Evolutionary conservation across 2,888 invertebrate species (phyloP), one percentile per base, ranked within the genome.

Genomic region (Thymelicus lineola): DNA sequence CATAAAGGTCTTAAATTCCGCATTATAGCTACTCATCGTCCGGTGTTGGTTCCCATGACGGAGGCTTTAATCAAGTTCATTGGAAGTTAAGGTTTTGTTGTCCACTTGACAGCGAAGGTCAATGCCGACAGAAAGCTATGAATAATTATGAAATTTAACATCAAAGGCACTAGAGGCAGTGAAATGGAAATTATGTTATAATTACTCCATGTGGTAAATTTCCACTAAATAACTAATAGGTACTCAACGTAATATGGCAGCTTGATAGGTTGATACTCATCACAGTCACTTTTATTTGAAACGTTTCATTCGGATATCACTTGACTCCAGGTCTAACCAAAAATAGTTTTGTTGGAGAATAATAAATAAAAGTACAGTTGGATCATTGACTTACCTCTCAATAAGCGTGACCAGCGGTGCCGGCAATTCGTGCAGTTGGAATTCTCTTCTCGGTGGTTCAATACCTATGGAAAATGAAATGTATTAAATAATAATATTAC

Each of bases 331-430:
- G 5, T 28, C 3, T 28, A 28, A 28, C 5, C 4, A 28, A 28
- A 28, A 3, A 28, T 28, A 28, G 3, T 28, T 28, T 28, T 28
- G 28, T 1, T 28, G 28, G 28, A 28, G 1, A 20, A 20, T 2
- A 42, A 42, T 42, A 42, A 9, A 3, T 42, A 38, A 38, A 42
- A 10, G 1, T 20, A 20, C 42, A 42, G 42, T 10, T 42, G 9
- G 3, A 15, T 35, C 6, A 0, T 28, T 36, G 82, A 83, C 85
- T 85, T 73, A 92, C 92, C 85, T 85, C 66, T 90, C 89, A 72
- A 86, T 86, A 5, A 89, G 74, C 14, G 86, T 86, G 67, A 88
- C 86, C 14, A 90, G 88, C 14, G 89, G 85, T 20, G 90, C 71
- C 0, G 83, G 80, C 65, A 20, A 20, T 12, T 20, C 53, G 1